Conservation (phyloP, 2,113 vertebrate species). For the Romanogobio albipinnatus region DNA sequence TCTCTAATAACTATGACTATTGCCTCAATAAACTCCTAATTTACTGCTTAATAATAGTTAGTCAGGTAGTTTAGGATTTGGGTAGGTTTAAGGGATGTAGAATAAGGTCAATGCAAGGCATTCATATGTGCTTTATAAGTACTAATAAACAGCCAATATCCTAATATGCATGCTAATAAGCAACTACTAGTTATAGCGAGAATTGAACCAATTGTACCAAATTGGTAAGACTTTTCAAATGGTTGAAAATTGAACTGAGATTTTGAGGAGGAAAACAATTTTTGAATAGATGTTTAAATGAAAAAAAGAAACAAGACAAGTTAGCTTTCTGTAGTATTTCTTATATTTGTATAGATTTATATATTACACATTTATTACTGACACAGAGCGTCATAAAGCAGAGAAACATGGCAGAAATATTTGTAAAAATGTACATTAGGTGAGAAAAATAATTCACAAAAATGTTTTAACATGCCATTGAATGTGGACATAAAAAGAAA, state of each 20-base stretch:
- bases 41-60: too few species aligned
- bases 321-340: constrained; percentile 66
- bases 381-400: constrained; percentile 77
- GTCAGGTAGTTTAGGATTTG: too few species aligned
- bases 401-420: constrained; percentile 81
- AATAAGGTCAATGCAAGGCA: too few species aligned
- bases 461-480: constrained; percentile 40
- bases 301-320: constrained; percentile 37
- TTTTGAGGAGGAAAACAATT: not conserved
- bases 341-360: constrained; percentile 84
- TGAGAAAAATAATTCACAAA: constrained; percentile 75
- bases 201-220: too few species aligned
- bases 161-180: too few species aligned
- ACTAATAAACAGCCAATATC: too few species aligned
- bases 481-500: constrained; percentile 16
- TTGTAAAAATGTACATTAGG: constrained; percentile 88
- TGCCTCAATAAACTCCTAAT: too few species aligned
- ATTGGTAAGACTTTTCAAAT: not conserved
- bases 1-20: too few species aligned
- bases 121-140: too few species aligned
- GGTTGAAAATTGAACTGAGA: not conserved
- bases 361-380: constrained; percentile 96
- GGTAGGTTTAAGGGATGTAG: too few species aligned
- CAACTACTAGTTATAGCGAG: too few species aligned
- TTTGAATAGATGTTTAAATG: not conserved